Base-by-base conservation (phyloP, 2,888 invertebrate species). In the Azorinus chamasolen region DNA sequence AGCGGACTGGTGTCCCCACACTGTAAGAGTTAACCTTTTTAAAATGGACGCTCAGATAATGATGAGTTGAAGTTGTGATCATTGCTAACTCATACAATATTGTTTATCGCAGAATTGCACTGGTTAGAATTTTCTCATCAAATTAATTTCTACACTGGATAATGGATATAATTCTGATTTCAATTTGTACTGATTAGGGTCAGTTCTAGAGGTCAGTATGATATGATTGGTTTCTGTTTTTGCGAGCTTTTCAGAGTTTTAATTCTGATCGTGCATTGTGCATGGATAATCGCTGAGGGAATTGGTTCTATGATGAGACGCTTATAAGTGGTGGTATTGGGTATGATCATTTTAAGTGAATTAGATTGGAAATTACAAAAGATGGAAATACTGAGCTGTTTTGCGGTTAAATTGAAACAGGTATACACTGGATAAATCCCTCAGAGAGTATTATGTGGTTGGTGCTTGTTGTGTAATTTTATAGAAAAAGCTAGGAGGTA, bases 391-490 rank as follows among this genome's bases (percentile, higher is more conserved):
- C 51, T 57, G 39, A 14, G 45, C 57, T n/a, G 45, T 66, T 66
- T 57, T 66, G 57, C 39, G 57, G 66, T 66, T 46, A 54, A 37
- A 58, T 46, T 27, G 48, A 46, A 57, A 57, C 25, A n/a, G n/a
- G 27, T 48, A 24, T 25, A 32, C 32, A 16, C 10, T 32, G 16
- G 0, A 8, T n/a, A 43, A 53, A 25, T 63, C 74, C 64, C 74
- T 53, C 14, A 18, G 74, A 57, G 74, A 58, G 69, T 75, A 75
- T 75, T 63, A 55, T 69, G 62, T 64, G 69, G 74, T 75, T 64
- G 53, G 62, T 39, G 58, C 53, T 45, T 46, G 59, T 69, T 69
- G 58, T 58, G 45, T 48, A 61, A 54, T 58, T 74, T 57, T 14
- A 64, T 54, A 16, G 25, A n/a, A 64, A 63, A 14, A 55, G 37